Percentiles rank a stretch among this genome's conserved stretches.
Conservation (phyloP, 2,797 vertebrate genomes). For the Pogoniulus pusillus region DNA sequence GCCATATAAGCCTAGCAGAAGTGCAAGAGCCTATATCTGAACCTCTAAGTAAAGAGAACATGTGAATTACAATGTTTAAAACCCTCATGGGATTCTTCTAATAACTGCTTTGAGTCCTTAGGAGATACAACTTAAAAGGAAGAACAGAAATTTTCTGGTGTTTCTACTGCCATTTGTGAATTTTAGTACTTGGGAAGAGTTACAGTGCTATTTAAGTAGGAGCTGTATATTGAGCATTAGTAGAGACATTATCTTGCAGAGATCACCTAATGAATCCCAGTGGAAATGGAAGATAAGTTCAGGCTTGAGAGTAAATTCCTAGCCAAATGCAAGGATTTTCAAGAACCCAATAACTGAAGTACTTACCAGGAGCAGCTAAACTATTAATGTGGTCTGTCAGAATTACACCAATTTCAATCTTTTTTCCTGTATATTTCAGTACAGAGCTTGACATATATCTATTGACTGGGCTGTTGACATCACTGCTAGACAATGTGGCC, state of each 20-base stretch:
- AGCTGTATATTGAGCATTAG: neutral
- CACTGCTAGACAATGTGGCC: neutral
- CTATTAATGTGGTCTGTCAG: neutral
- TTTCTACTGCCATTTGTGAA: neutral
- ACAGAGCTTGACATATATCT: neutral
- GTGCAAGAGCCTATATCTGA: neutral
- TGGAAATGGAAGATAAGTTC: neutral
- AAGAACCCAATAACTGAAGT: neutral
- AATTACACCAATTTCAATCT: neutral
- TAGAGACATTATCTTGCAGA: neutral
- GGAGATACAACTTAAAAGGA: neutral
- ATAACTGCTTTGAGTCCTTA: neutral
- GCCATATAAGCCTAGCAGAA: neutral
- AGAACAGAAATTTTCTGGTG: neutral
- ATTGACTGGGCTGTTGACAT: neutral
- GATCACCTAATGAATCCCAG: neutral
- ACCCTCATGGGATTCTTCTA: neutral
- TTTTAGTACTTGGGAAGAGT: neutral
- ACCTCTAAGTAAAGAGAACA: neutral
- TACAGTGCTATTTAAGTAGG: neutral
- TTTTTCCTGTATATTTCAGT: neutral
- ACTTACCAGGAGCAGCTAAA: neutral
- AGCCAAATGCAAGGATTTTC: neutral
- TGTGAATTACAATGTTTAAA: neutral
- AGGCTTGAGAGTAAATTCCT: neutral